Evolutionary conservation across 2,797 vertebrate genomes (phyloP), one percentile per base, ranked within the genome.

Genomic region (Pangasius macronema): DNA sequence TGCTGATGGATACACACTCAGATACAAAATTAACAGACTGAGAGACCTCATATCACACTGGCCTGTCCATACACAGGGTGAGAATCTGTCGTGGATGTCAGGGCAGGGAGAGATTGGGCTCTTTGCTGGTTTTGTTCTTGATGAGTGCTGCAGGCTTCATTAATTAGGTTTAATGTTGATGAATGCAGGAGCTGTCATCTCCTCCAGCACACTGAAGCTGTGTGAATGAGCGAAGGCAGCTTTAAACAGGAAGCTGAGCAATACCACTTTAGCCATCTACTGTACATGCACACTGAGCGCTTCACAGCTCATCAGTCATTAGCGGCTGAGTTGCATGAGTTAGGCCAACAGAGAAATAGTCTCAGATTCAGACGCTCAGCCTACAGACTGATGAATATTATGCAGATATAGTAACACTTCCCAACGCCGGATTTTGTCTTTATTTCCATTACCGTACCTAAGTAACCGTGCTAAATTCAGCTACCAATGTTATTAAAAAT

Each of bases 1-100:
- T 86, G 79, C 85, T 86, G 84, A 87, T 72, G 55, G 63, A 87
- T 88, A 89, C 75, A 53, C 53, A 80, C 88, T 84, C 59, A 65
- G 59, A 88, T 86, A 51, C 42, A 83, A 86, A 87, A 85, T 87
- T 82, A 89, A 80, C 75, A 63, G 77, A 89, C 82, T 75, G 65
- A 59, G 57, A 82, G 80, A 86, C 53, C 42, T 83, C 79, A 73
- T 85, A 89, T 33, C 13, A 72, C 91, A 93, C 93, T 92, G 90
- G 95, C 91, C 94, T 86, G 87, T 90, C 90, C 89, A 91, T 87
- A 85, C 93, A 42, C 84, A 93, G 95, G 94, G 90, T 91, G 92
- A 92, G 91, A 94, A 93, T 95, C 95, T 94, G 93, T 92, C 93
- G 92, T n/a, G 84, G 59, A 82, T 87, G 91, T 91, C 89, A 89